Percentiles rank a stretch among this genome's conserved stretches.
Conservation (phyloP, 2,888 invertebrate species). For the Clostera curtula region DNA sequence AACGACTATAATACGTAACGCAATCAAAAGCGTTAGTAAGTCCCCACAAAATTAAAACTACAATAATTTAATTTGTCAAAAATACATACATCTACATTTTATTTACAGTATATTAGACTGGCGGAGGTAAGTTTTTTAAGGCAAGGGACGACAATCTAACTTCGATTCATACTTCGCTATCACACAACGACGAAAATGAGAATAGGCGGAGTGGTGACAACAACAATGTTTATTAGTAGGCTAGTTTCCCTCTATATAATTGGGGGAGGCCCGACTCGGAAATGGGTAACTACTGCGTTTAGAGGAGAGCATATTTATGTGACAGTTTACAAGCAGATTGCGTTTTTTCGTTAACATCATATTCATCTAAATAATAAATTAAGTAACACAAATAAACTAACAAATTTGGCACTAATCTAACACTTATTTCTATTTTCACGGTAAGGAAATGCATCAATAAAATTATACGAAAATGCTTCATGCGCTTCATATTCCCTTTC, state of each 20-base stretch:
- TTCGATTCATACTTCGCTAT: no score
- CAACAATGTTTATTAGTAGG: constrained; percentile 25
- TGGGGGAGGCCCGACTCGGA: no score
- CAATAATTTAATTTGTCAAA: constrained; percentile 25
- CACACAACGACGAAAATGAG: constrained; percentile 20
- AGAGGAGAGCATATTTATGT: no score
- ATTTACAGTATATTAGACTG: constrained; percentile 16
- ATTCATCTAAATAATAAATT: constrained; percentile 53
- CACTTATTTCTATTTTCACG: constrained; percentile 34
- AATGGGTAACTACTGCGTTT: no score
- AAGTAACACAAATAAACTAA: constrained; percentile 54
- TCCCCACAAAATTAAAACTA: no score
- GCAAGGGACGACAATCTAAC: constrained; percentile 17
- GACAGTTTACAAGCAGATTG: no score
- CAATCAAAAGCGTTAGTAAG: no score
- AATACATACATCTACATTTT: constrained; percentile 27
- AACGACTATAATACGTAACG: no score
- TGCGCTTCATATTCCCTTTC: not conserved
- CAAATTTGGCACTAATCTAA: constrained; percentile 67
- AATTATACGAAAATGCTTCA: constrained; percentile 19
- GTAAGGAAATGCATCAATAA: constrained; percentile 35
- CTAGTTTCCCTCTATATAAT: no score
- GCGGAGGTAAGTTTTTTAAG: constrained; percentile 19
- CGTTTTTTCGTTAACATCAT: constrained; percentile 5
- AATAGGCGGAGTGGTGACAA: constrained; percentile 57